Evolutionary conservation across 2,888 invertebrate species (phyloP).

Genomic region (Alsophila aescularia): DNA sequence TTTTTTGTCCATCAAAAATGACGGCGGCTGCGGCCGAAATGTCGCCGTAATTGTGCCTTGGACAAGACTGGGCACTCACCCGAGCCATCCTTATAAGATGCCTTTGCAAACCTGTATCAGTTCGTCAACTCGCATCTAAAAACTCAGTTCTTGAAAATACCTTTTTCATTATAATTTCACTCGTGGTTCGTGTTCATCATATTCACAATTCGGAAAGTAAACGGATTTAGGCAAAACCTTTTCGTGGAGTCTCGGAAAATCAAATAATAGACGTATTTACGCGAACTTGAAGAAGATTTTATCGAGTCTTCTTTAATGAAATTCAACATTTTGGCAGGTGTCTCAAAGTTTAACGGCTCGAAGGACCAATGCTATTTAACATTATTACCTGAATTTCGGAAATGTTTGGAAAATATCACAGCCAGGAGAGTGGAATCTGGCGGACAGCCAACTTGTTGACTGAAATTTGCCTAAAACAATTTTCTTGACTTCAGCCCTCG

Average conservation of each 20-base stretch:
- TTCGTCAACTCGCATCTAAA: constrained; percentile 13
- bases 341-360: neutral
- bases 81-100: constrained; percentile 1
- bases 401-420: too few species aligned
- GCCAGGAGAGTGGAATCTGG: too few species aligned
- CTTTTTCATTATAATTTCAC: constrained; percentile 15
- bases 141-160: constrained; percentile 6
- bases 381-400: too few species aligned
- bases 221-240: constrained; percentile 13
- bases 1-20: constrained; percentile 57
- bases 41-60: constrained; percentile 53
- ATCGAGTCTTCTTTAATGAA: neutral
- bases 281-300: neutral
- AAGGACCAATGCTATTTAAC: neutral
- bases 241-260: constrained; percentile 3
- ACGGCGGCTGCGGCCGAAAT: constrained; percentile 44
- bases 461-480: too few species aligned
- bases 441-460: too few species aligned
- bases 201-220: constrained; percentile 9
- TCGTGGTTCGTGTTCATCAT: constrained; percentile 11
- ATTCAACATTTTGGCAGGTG: neutral
- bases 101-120: constrained; percentile 12
- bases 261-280: constrained; percentile 4
- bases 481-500: too few species aligned
- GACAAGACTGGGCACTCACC: constrained; percentile 48